Evolutionary conservation across 2,113 vertebrate species (phyloP).

Genomic region (Mesocricetus auratus): DNA sequence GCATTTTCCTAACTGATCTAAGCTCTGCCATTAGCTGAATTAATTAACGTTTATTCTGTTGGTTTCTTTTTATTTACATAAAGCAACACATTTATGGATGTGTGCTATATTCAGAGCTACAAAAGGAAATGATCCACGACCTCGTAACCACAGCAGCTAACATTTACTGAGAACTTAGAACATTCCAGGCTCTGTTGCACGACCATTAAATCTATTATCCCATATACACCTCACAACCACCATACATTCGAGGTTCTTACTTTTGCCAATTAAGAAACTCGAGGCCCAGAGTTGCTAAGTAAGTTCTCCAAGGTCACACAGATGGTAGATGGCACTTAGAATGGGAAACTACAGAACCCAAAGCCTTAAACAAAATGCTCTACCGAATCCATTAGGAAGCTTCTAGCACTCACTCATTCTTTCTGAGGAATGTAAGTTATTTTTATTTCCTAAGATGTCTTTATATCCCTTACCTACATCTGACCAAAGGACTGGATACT

Average conservation of each 20-base stretch:
- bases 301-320: background rate
- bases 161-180: slow-evolving; percentile 26
- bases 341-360: background rate
- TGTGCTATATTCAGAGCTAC: slow-evolving; percentile 22
- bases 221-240: slow-evolving; percentile 4
- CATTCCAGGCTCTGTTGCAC: background rate
- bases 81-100: background rate
- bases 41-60: slow-evolving; percentile 67
- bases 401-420: background rate
- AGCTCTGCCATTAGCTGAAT: slow-evolving; percentile 34
- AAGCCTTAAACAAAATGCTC: background rate
- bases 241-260: background rate
- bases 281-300: background rate
- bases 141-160: slow-evolving; percentile 29
- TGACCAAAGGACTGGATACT: background rate
- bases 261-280: slow-evolving; percentile 20
- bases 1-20: slow-evolving; percentile 42
- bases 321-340: background rate
- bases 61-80: slow-evolving; percentile 60
- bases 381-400: background rate
- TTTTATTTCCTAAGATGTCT: background rate
- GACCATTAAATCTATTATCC: background rate
- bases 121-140: slow-evolving; percentile 55
- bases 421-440: background rate
- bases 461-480: background rate